Base-by-base conservation (phyloP, 2,888 invertebrate genomes). In the Polymixis flavicincta region DNA sequence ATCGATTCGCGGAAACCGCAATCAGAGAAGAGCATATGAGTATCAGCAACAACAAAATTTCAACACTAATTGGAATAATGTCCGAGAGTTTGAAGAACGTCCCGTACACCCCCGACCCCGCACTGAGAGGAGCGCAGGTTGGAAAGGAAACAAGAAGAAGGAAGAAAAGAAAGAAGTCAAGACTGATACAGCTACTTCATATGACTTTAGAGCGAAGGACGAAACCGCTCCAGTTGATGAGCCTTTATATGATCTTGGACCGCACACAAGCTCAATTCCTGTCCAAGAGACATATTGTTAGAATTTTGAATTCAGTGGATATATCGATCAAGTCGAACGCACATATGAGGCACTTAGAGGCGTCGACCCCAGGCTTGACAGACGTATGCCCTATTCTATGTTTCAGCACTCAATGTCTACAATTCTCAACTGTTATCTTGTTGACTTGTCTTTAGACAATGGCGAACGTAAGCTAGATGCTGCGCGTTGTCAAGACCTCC, bases 261-360 rank as follows among this genome's bases (percentile, higher is more conserved):
- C 66, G 0, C 66, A 66, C 3, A 37, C n/a, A 0, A 66, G 52
- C 1, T 52, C 52, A 0, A 54, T 54, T 0, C 66, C 66, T 0
- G 52, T 66, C 0, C 66, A 66, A 2, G 66, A 54, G 1, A 54
- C 17, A 0, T 54, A 54, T 0, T n/a, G 2, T 0, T 52, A 54
- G 0, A 66, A 66, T 0, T 66, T 52, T 0, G 66, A 66, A 0
- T 54, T 66, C 0, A 8, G 9, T 3, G 66, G 66, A 0, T 54
- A n/a, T 1, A n/a, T 52, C 0, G 66, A 52, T 0, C 50, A 52
- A 0, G 6, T 32, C 0, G 50, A 65, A 0, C 2, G 50, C 0
- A 52, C 50, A 0, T 66, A 66, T 0, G 66, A 66, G 2, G 1
- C n/a, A 0, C n/a, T 66, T 0, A 7, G 66, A 6, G 52, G 52